Evolutionary conservation across 1,140 invertebrate species (phyloP).

Genomic region (Cepaea nemoralis): DNA sequence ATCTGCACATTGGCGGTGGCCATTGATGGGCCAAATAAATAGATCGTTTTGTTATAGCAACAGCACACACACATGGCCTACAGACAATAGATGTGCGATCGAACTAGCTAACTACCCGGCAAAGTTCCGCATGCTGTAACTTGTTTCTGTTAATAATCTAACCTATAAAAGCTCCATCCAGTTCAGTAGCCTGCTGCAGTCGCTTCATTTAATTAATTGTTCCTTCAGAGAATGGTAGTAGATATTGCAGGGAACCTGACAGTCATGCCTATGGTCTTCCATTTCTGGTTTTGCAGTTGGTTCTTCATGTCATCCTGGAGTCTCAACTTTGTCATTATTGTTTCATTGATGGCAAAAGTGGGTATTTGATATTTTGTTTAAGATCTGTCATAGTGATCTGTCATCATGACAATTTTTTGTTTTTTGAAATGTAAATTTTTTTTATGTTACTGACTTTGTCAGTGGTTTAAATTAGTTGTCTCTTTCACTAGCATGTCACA

Average conservation of each 20-base stretch:
- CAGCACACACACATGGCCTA: background rate
- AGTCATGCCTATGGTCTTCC: background rate
- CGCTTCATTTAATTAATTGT: no score
- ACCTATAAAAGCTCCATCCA: background rate
- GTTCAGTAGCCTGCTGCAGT: no score
- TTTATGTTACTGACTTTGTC: no score
- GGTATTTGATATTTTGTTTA: no score
- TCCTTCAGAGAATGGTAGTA: background rate
- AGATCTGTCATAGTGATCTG: no score
- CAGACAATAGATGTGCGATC: background rate
- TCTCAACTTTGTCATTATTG: background rate
- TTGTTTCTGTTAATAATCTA: background rate
- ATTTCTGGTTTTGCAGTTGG: background rate
- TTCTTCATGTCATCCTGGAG: background rate
- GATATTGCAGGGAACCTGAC: background rate
- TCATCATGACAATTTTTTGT: no score
- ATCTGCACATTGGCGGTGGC: no score
- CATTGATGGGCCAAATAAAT: background rate
- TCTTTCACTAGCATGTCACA: no score
- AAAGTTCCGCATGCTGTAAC: slow-evolving; percentile 20
- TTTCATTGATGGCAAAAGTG: background rate
- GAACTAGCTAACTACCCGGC: slow-evolving; percentile 20
- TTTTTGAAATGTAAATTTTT: no score
- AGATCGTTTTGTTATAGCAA: slow-evolving; percentile 15
- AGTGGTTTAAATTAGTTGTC: no score